Conservation (phyloP, 2,888 invertebrate genomes). For the Chelonus formosanus region DNA sequence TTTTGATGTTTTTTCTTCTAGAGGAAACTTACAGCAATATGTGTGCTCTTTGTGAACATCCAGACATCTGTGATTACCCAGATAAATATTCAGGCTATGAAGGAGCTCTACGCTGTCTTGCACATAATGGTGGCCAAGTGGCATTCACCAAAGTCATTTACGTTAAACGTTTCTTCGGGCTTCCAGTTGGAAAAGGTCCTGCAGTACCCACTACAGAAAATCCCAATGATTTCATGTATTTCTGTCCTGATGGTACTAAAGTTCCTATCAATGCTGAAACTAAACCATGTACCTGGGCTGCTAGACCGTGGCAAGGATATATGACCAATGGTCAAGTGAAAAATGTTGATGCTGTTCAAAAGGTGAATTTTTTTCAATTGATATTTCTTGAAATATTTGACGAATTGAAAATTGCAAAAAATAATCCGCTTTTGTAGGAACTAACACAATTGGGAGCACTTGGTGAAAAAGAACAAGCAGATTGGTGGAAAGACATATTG, state of each 20-base stretch:
- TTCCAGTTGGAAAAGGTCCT: constrained; percentile 71
- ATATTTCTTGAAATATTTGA: not conserved
- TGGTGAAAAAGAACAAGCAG: constrained; percentile 62
- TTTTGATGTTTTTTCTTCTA: constrained; percentile 54
- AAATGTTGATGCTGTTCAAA: constrained; percentile 52
- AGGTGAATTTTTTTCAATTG: constrained; percentile 41
- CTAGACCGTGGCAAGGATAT: constrained; percentile 85
- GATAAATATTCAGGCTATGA: constrained; percentile 88
- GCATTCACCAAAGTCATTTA: constrained; percentile 87
- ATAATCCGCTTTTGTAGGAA: constrained; percentile 45
- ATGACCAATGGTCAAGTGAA: constrained; percentile 73
- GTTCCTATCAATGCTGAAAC: constrained; percentile 72
- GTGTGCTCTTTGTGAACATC: constrained; percentile 81
- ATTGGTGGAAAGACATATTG: constrained; percentile 68
- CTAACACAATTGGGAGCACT: constrained; percentile 55
- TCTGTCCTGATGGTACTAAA: constrained; percentile 82
- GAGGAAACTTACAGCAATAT: constrained; percentile 80
- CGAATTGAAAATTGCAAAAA: not conserved
- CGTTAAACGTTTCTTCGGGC: constrained; percentile 80
- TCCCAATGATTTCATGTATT: constrained; percentile 75
- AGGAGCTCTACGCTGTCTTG: constrained; percentile 84
- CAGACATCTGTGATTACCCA: constrained; percentile 79
- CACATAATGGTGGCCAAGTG: constrained; percentile 78
- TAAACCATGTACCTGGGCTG: constrained; percentile 81
- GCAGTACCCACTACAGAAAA: constrained; percentile 71